phyloP scores from a whole-genome alignment of 2,113 vertebrate genomes.

The Oreochromis spilurus region DNA sequence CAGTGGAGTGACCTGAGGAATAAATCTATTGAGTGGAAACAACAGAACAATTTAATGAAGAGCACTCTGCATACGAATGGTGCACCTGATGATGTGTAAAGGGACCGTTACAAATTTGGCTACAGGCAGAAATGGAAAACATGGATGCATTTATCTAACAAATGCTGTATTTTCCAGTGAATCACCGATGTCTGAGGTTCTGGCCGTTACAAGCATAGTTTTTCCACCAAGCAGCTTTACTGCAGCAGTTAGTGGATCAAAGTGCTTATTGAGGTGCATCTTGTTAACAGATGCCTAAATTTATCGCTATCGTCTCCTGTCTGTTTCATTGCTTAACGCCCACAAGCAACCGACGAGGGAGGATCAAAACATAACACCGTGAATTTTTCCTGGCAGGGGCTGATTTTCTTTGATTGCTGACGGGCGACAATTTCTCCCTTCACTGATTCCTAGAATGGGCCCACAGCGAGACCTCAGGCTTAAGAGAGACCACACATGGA shows the following conservation, averaged over 20 bases:
- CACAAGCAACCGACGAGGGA: neutral
- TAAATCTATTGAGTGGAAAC: neutral
- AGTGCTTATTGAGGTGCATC: neutral
- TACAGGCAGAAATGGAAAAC: neutral
- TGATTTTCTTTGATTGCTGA: slow-evolving; percentile 41
- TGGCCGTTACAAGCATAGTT: neutral
- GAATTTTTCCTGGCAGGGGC: slow-evolving; percentile 7
- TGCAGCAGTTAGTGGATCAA: neutral
- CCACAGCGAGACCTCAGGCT: slow-evolving; percentile 20
- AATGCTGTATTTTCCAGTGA: neutral
- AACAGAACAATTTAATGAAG: neutral
- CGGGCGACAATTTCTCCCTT: slow-evolving; percentile 49
- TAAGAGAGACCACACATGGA: slow-evolving; percentile 49
- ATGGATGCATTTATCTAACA: neutral
- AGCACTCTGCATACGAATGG: neutral
- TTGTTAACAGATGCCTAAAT: neutral
- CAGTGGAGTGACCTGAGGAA: neutral
- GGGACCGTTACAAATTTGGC: neutral
- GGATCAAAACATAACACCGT: neutral
- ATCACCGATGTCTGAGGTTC: neutral
- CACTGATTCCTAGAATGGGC: slow-evolving; percentile 32
- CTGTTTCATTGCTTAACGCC: neutral
- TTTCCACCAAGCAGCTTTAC: neutral
- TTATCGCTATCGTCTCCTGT: neutral
- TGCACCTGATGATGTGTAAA: neutral